Conservation (phyloP, 2,888 invertebrate species). For the Pelosia muscerda region DNA sequence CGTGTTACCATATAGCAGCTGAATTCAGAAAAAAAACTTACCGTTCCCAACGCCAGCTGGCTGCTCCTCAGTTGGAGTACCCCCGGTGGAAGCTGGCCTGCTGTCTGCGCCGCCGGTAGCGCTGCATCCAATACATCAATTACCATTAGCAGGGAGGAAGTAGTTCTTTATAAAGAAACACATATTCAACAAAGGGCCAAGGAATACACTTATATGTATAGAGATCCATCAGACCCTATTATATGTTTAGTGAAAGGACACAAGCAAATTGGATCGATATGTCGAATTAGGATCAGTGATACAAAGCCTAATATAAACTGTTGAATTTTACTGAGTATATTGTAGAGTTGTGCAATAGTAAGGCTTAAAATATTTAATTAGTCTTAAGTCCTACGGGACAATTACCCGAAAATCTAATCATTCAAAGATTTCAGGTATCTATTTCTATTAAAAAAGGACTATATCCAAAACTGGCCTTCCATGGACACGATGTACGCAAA, state of each 20-base stretch:
- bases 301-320: not conserved
- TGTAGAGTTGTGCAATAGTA: not conserved
- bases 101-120: slow-evolving; percentile 97
- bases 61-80: slow-evolving; percentile 93
- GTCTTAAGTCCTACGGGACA: not conserved
- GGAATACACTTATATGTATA: not conserved
- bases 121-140: slow-evolving; percentile 80
- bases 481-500: too few relatives aligned
- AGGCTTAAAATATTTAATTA: not conserved
- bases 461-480: too few relatives aligned
- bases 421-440: not conserved
- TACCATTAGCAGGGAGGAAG: slow-evolving; percentile 14
- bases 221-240: not conserved
- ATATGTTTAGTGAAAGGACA: not conserved
- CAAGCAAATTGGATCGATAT: not conserved
- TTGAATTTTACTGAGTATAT: too few relatives aligned
- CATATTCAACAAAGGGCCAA: not conserved
- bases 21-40: slow-evolving; percentile 51
- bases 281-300: not conserved
- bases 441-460: not conserved
- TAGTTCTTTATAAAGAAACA: not conserved
- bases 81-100: slow-evolving; percentile 92
- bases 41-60: slow-evolving; percentile 91
- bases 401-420: not conserved
- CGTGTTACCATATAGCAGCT: too few relatives aligned